Conservation (phyloP, 2,113 vertebrate species). For the Petromus typicus region DNA sequence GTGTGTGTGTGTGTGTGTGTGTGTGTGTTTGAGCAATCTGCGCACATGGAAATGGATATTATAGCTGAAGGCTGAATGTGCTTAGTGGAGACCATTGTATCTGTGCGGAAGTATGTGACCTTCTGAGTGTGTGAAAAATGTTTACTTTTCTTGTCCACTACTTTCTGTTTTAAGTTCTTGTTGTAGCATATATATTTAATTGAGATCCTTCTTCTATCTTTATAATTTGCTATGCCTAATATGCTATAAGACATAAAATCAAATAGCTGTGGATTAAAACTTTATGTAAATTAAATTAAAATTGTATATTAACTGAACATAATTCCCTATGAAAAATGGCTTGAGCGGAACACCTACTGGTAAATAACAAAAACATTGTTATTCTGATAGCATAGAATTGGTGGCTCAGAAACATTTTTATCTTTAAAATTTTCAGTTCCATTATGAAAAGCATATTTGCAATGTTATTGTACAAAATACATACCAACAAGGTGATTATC, state of each 20-base stretch:
- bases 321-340: not conserved
- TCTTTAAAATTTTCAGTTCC: not conserved
- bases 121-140: not conserved
- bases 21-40: not conserved
- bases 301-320: not conserved
- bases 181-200: not conserved
- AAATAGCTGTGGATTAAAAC: not conserved
- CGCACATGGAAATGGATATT: not conserved
- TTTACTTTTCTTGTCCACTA: not conserved
- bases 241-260: not conserved
- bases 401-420: not conserved
- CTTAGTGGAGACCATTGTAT: not conserved
- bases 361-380: not conserved
- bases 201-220: not conserved
- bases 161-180: slow-evolving; percentile 3
- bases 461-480: not conserved
- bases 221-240: not conserved
- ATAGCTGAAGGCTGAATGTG: not conserved
- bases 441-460: not conserved
- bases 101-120: not conserved
- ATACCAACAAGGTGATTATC: not conserved
- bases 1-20: not conserved
- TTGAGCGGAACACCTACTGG: not conserved
- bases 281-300: not conserved
- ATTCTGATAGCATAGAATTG: not conserved